phyloP scores from a whole-genome alignment of 2,888 invertebrate genomes.

The Drosophila gaucha region DNA sequence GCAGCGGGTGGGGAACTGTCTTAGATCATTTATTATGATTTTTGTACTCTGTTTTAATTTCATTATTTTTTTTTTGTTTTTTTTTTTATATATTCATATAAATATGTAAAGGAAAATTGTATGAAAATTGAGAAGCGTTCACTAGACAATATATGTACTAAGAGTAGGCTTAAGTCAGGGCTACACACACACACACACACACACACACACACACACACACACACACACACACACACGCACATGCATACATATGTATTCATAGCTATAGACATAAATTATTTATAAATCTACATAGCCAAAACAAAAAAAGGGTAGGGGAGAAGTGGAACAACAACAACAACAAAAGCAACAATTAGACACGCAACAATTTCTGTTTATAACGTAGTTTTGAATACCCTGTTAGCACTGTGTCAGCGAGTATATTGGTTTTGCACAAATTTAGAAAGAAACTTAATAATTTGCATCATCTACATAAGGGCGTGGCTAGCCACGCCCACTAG shows the following conservation, averaged over 20 bases:
- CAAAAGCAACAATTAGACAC: not conserved
- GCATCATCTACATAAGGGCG: too few relatives aligned
- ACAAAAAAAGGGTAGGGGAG: not conserved
- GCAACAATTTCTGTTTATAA: slow-evolving; percentile 11
- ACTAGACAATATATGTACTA: slow-evolving; percentile 10
- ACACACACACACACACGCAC: not conserved
- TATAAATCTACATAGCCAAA: slow-evolving; percentile 34
- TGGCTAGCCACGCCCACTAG: too few relatives aligned
- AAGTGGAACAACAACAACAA: slow-evolving; percentile 10
- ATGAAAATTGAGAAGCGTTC: not conserved
- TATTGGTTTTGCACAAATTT: too few relatives aligned
- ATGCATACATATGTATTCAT: slow-evolving; percentile 25
- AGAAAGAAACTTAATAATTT: too few relatives aligned
- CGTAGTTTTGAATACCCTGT: slow-evolving; percentile 3
- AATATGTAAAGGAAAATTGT: not conserved
- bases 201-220: not conserved
- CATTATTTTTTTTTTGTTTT: not conserved
- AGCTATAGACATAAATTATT: slow-evolving; percentile 47
- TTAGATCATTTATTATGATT: slow-evolving; percentile 6
- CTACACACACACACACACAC: not conserved
- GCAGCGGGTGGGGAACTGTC: slow-evolving; percentile 1
- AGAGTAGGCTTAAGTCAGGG: slow-evolving; percentile 34
- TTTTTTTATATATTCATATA: slow-evolving; percentile 4
- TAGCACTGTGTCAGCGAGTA: not conserved
- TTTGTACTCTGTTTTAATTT: slow-evolving; percentile 5